Base-by-base conservation (phyloP, 2,888 invertebrate genomes). In the Pollenia amentaria region DNA sequence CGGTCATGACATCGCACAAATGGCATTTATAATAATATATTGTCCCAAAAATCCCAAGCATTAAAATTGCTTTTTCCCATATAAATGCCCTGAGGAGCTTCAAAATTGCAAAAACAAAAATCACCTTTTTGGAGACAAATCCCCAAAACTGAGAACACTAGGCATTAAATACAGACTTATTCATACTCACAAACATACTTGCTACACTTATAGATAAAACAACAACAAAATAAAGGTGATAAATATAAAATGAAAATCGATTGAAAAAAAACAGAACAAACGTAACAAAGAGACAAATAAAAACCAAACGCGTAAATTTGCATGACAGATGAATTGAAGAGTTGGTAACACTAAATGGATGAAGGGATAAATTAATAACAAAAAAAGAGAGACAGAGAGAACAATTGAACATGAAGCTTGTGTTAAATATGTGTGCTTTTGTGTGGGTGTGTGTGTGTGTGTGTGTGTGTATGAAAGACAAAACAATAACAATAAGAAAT, bases 191-290 rank as follows among this genome's bases (percentile, higher is more conserved):
- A 72, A 12, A 69, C 69, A 38, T 6, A 8, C 42, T n/a, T 73
- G n/a, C 14, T 14, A 6, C 44, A 10, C 21, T 48, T 16, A 2
- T 14, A 60, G n/a, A 51, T 29, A 16, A 55, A 40, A 10, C 11
- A 57, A 83, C 18, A 72, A 55, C 69, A 18, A 40, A 53, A 57
- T 69, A 21, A 57, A 55, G 40, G 64, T 77, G 83, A 83, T 84
- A 67, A 79, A 76, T 60, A 53, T 60, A 65, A 79, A 64, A 79
- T 85, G 67, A 77, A 67, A 77, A 78, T 73, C 78, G 81, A 84
- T 79, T 67, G 70, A 69, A 69, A 40, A 42, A 38, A 18, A 69
- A n/a, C 4, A 62, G n/a, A 44, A 14, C 42, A 53, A n/a, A 44
- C 16, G 29, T 29, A 29, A 29, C 29, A 48, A 60, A 40, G 10